Conservation (phyloP, 1,140 invertebrate genomes). For the Berghia stephanieae region DNA sequence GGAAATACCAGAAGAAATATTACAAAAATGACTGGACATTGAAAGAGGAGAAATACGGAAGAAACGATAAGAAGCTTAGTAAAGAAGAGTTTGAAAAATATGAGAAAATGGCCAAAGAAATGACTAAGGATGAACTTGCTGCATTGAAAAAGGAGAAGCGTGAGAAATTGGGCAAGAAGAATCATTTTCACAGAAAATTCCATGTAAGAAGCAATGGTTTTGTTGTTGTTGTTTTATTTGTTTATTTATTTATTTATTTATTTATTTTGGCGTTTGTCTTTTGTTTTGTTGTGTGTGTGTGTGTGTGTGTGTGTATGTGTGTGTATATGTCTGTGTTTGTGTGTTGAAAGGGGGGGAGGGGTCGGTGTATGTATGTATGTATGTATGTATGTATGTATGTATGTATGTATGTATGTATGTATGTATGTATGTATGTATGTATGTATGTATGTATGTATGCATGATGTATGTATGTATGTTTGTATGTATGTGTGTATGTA, state of each 20-base stretch:
- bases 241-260: not conserved
- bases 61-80: no score
- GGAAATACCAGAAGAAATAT: conserved; percentile 5
- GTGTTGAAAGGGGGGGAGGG: no score
- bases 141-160: no score
- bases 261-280: not conserved
- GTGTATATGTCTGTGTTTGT: not conserved
- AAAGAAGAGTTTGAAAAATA: no score
- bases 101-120: no score
- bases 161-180: no score
- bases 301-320: not conserved
- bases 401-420: conserved; percentile 9
- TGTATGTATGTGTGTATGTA: not conserved
- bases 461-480: not conserved
- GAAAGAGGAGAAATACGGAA: no score
- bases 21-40: no score
- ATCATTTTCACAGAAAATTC: no score
- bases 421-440: conserved; percentile 21
- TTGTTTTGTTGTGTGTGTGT: not conserved
- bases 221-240: no score
- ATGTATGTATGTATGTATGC: conserved; percentile 18
- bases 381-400: conserved; percentile 21
- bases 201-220: no score
- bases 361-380: conserved; percentile 14
- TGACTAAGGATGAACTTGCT: no score